Base-by-base conservation (phyloP, 2,888 invertebrate species). In the Caenorhabditis angaria region DNA sequence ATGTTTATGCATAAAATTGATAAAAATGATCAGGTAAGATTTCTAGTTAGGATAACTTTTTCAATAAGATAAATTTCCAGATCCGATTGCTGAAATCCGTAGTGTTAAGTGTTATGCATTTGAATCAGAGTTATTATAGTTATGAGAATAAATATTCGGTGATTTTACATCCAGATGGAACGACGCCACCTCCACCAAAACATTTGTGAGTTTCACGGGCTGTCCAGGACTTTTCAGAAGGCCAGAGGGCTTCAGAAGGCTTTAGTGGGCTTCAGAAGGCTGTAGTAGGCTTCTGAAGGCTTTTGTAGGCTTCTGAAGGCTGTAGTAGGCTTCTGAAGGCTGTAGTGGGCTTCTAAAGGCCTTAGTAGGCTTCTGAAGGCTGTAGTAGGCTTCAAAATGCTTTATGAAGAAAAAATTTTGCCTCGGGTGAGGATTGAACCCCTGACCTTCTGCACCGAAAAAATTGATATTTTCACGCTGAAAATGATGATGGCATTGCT, bases 131-230 rank as follows among this genome's bases (percentile, higher is more conserved):
- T 1, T 81, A 70, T 58, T 77, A 60, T 48, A 75, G 79, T 0
- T 79, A 75, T 53, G 71, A 71, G 47, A 68, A 70, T 18, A 79
- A 81, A 8, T 70, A 53, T 28, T 70, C 74, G 24, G 35, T 51
- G 0, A 69, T 75, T 32, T 18, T 79, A 5, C 70, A 78, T 48
- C 79, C 81, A 0, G 81, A 81, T 62, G 81, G 81, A 14, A 73
- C 76, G 1, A 60, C 41, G 12, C 77, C 77, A 10, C 68, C 59
- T 14, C 22, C 56, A 24, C 25, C 53, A 6, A 20, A 12, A 54
- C 18, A 27, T 10, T 5, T 27, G 24, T 22, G 18, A 25, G 54
- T 27, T 27, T 54, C 5, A 61, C 5, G 24, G 25, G 12, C 14
- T 54, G 20, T 22, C 1, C 2, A 51, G 32, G 25, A 22, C 29